Percentiles rank a stretch among this genome's conserved stretches.
These are phyloP conservation scores for Sciaenops ocellatus DNA, from an alignment of 2,797 vertebrate species.

Conservation along the genomic window DNA sequence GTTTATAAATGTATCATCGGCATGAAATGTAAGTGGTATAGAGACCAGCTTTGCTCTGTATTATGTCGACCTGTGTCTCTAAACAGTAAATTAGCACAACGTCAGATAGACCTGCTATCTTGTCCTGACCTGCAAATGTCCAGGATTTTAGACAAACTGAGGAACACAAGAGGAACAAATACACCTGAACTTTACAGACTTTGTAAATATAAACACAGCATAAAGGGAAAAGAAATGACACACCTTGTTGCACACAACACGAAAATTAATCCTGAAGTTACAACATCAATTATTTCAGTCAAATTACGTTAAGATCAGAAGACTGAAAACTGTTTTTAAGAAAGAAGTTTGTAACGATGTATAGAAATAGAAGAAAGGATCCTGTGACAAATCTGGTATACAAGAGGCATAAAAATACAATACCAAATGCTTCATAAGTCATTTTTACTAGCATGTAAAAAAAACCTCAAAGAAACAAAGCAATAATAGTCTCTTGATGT, in stretches of 20 bases:
- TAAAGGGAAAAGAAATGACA: neutral
- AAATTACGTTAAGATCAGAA: neutral
- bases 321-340: neutral
- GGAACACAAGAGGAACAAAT: neutral
- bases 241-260: neutral
- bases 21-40: neutral
- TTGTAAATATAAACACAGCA: neutral
- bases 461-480: neutral
- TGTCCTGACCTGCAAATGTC: constrained; percentile 29
- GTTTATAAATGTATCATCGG: neutral
- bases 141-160: neutral
- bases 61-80: constrained; percentile 12
- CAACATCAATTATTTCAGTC: neutral
- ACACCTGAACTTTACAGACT: neutral
- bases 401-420: neutral
- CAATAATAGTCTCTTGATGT: neutral
- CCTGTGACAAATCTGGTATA: neutral
- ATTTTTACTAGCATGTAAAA: constrained; percentile 6
- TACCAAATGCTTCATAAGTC: neutral
- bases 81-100: constrained; percentile 14
- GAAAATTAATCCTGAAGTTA: neutral
- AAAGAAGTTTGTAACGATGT: neutral
- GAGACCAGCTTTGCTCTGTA: constrained; percentile 9
- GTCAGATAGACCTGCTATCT: constrained; percentile 34
- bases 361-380: neutral